Evolutionary conservation across 2,888 invertebrate genomes (phyloP).

Genomic region (Sesia apiformis): DNA sequence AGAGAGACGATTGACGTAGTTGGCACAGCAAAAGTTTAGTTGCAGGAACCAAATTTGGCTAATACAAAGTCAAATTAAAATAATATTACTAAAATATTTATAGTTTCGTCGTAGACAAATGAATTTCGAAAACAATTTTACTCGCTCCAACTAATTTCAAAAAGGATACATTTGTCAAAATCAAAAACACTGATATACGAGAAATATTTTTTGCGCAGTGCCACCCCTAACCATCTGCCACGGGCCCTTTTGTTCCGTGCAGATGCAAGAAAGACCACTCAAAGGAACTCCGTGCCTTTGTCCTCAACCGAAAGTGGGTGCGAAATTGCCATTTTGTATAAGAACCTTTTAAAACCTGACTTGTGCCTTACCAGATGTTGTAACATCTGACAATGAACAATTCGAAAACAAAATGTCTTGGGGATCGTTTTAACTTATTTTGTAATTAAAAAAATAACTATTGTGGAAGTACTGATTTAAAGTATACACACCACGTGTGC

Average conservation of each 20-base stretch:
- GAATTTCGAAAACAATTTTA: not conserved
- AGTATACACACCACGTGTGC: too few relatives aligned
- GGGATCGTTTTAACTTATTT: too few relatives aligned
- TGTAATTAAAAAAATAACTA: too few relatives aligned
- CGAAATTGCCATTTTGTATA: slow-evolving; percentile 20
- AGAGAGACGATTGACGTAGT: too few relatives aligned
- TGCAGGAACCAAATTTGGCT: too few relatives aligned
- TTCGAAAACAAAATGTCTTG: too few relatives aligned
- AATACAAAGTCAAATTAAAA: too few relatives aligned
- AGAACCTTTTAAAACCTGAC: not conserved
- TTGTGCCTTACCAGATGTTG: not conserved
- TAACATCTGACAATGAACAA: not conserved
- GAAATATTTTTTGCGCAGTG: slow-evolving; percentile 14
- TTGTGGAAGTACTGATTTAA: too few relatives aligned
- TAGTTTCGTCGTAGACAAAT: too few relatives aligned
- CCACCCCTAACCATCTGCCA: slow-evolving; percentile 41
- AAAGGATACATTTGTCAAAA: not conserved
- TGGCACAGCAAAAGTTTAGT: too few relatives aligned
- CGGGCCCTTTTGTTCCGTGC: slow-evolving; percentile 12
- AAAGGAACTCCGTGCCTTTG: slow-evolving; percentile 13
- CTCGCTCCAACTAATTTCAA: not conserved
- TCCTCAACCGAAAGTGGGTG: slow-evolving; percentile 29
- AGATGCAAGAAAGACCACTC: slow-evolving; percentile 22
- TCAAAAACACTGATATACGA: not conserved
- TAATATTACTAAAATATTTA: too few relatives aligned